Conservation (phyloP, 2,113 vertebrate species). For the Grantiella picta region DNA sequence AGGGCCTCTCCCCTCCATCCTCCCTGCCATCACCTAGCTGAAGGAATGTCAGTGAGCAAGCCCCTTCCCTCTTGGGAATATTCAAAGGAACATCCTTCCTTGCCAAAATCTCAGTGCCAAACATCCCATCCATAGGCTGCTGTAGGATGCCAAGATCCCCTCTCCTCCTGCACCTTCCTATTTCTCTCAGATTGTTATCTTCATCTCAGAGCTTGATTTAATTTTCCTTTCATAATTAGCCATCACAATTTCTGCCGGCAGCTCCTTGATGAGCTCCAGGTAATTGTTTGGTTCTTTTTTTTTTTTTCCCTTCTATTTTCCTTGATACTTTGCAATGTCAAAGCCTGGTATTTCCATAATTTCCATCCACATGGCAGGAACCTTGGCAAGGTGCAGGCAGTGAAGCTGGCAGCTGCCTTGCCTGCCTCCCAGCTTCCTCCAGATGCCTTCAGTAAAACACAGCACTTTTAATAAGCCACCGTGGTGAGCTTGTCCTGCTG, state of each 20-base stretch:
- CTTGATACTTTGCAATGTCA: constrained; percentile 34
- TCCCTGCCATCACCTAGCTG: fast-evolving
- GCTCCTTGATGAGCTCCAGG: constrained; percentile 46
- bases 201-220: constrained; percentile 40
- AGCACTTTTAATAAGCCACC: fast-evolving
- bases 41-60: fast-evolving
- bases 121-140: not conserved
- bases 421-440: not conserved
- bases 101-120: not conserved
- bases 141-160: fast-evolving
- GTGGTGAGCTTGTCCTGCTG: not conserved
- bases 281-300: constrained; percentile 39
- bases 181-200: not conserved
- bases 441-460: not conserved
- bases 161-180: not conserved
- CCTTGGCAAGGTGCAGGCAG: not conserved
- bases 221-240: constrained; percentile 60
- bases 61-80: not conserved
- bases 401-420: not conserved
- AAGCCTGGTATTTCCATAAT: constrained; percentile 43
- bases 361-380: not conserved
- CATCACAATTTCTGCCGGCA: not conserved
- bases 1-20: not conserved
- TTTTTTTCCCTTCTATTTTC: not conserved
- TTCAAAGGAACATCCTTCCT: not conserved